Percentiles rank a stretch among this genome's conserved stretches.
phyloP scores from a whole-genome alignment of 2,797 vertebrate species.

The Amblyopsis hoosieri region DNA sequence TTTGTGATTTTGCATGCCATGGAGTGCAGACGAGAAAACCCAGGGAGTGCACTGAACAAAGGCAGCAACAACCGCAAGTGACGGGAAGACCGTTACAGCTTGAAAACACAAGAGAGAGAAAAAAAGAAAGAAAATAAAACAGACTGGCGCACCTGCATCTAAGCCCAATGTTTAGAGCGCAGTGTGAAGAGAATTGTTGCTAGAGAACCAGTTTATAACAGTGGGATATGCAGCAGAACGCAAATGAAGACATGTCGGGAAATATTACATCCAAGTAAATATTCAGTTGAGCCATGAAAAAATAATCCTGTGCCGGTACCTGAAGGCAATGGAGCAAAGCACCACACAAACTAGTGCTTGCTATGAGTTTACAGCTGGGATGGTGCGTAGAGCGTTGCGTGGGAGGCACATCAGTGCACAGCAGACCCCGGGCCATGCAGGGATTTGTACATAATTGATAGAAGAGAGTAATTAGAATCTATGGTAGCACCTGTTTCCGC shows the following conservation, averaged over 20 bases:
- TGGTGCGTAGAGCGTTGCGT: conserved; percentile 40
- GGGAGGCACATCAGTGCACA: conserved; percentile 57
- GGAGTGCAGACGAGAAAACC: conserved; percentile 55
- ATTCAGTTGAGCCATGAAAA: conserved; percentile 39
- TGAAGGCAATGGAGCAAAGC: conserved; percentile 49
- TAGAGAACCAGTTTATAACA: conserved; percentile 47
- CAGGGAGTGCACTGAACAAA: conserved; percentile 73
- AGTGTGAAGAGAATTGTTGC: conserved; percentile 43
- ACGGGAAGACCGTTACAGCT: conserved; percentile 76
- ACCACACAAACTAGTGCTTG: conserved; percentile 36
- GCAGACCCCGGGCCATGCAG: conserved; percentile 64
- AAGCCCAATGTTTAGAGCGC: conserved; percentile 62
- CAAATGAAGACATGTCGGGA: conserved; percentile 12
- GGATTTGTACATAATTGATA: conserved; percentile 79
- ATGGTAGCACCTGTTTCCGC: conserved; percentile 78
- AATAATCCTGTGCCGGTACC: conserved; percentile 52
- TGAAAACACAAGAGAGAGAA: conserved; percentile 72
- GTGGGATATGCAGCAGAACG: conserved; percentile 40
- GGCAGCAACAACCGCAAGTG: conserved; percentile 76
- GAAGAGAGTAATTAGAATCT: conserved; percentile 79
- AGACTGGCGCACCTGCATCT: conserved; percentile 74
- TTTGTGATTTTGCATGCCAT: conserved; percentile 61
- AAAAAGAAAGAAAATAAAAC: too few relatives aligned
- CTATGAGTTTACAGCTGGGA: conserved; percentile 51
- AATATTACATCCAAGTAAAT: conserved; percentile 35